Percentiles rank a stretch among this genome's conserved stretches.
Conservation (phyloP, 2,888 invertebrate genomes). For the Ormyrus rosae region DNA sequence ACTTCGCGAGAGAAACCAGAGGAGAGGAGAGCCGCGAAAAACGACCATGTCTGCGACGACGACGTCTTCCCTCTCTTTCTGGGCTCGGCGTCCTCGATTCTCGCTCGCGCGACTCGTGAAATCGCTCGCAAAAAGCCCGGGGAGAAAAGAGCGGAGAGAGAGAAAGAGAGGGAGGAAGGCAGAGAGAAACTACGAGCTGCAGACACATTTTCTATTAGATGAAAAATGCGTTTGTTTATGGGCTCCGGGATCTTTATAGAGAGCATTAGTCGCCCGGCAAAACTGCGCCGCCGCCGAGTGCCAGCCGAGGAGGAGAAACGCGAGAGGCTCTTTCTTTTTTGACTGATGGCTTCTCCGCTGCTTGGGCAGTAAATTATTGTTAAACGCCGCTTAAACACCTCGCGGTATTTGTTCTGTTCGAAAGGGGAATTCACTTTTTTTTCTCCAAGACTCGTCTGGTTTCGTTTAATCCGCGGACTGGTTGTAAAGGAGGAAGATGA, state of each 20-base stretch:
- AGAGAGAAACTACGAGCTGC: neutral
- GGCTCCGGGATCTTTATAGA: neutral
- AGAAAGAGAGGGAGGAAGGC: slow-evolving; percentile 2
- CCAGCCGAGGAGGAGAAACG: too few relatives aligned
- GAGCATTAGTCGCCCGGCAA: neutral
- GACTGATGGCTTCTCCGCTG: too few relatives aligned
- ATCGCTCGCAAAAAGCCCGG: slow-evolving; percentile 43
- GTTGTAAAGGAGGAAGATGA: too few relatives aligned
- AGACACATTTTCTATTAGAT: slow-evolving; percentile 1
- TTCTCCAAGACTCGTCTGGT: too few relatives aligned
- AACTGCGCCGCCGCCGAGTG: too few relatives aligned
- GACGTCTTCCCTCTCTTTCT: slow-evolving; percentile 16
- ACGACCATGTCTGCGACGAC: neutral
- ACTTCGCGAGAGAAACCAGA: neutral
- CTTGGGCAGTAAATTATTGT: too few relatives aligned
- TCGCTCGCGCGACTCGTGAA: slow-evolving; percentile 40
- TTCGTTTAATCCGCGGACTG: too few relatives aligned
- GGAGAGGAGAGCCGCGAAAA: slow-evolving; percentile 7
- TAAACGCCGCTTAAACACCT: too few relatives aligned
- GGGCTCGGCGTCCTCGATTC: slow-evolving; percentile 44
- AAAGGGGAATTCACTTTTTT: too few relatives aligned
- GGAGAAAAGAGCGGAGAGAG: neutral
- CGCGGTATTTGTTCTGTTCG: too few relatives aligned
- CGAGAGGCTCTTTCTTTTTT: too few relatives aligned
- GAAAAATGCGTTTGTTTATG: neutral